Evolutionary conservation across 2,888 invertebrate species (phyloP), one percentile per base, ranked within the genome.

Genomic region (Gasteruption jaculator): DNA sequence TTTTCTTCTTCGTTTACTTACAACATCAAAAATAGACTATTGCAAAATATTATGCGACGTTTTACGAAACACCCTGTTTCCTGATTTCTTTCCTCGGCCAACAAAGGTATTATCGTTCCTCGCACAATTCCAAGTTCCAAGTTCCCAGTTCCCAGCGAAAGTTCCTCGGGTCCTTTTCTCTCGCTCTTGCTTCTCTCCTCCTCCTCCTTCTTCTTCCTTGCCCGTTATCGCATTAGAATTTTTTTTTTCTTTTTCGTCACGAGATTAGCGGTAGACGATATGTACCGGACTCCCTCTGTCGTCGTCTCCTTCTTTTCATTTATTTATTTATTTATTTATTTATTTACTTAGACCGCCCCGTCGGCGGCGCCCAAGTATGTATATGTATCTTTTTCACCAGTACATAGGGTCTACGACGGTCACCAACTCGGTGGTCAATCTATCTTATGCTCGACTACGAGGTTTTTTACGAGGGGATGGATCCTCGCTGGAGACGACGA

Each of bases 21-120:
- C 65, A 57, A 66, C 65, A 66, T 67, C 64, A 67, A 67, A 67
- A 67, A 67, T 67, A 66, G 62, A 67, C 65, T 67, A 66, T 67
- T 65, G 63, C 62, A 62, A 60, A 57, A 60, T n/a, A n/a, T n/a
- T n/a, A 63, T 65, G 63, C 61, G 56, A 60, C 56, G 56, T 57
- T 57, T 53, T 58, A 53, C 54, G 52, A 57, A 53, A 45, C 45
- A 61, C 60, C 57, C 60, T 60, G 58, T 57, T 55, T 57, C 59
- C 57, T 54, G 47, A 58, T 58, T 52, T 56, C 55, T 51, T 52
- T 53, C 27, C 34, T 36, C 35, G 35, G n/a, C n/a, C 58, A 53
- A 57, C 53, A 53, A 57, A 50, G 55, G 54, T 56, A 56, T n/a
- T n/a, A n/a, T 46, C 56, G 19, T 52, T 45, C 35, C 37, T 31